Percentiles rank a stretch among this genome's conserved stretches.
These are phyloP conservation scores for Hecatera dysodea DNA, from an alignment of 2,888 invertebrate genomes.

Conservation along the genomic window DNA sequence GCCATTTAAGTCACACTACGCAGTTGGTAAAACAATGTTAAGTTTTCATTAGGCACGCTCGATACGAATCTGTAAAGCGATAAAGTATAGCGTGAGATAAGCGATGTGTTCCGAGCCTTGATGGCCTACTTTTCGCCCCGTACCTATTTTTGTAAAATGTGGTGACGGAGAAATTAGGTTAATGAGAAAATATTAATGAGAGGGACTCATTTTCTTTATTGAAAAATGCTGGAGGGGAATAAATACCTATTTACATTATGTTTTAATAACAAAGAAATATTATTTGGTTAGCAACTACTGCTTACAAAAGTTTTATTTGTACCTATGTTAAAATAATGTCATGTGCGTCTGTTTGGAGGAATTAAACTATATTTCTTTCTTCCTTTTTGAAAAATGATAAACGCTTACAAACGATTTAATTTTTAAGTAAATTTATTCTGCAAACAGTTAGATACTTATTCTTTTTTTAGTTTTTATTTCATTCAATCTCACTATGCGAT, in stretches of 20 bases:
- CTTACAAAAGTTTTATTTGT: too few relatives aligned
- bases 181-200: slow-evolving; percentile 37
- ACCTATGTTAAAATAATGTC: too few relatives aligned
- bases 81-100: slow-evolving; percentile 53
- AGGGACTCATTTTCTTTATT: slow-evolving; percentile 1
- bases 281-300: not conserved
- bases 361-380: too few relatives aligned
- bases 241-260: not conserved
- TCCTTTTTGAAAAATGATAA: too few relatives aligned
- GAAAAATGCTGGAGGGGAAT: not conserved
- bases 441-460: too few relatives aligned
- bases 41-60: slow-evolving; percentile 22
- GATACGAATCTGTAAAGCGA: slow-evolving; percentile 31
- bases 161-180: slow-evolving; percentile 38
- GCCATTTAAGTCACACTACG: not conserved
- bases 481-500: too few relatives aligned
- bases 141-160: slow-evolving; percentile 27
- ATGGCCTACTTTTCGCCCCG: slow-evolving; percentile 36
- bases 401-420: too few relatives aligned
- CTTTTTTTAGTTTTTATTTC: too few relatives aligned
- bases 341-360: too few relatives aligned
- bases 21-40: not conserved
- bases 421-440: too few relatives aligned
- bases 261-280: not conserved
- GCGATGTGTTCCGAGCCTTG: slow-evolving; percentile 23